Base-by-base conservation (phyloP, 2,113 vertebrate species). In the Pantherophis guttatus region DNA sequence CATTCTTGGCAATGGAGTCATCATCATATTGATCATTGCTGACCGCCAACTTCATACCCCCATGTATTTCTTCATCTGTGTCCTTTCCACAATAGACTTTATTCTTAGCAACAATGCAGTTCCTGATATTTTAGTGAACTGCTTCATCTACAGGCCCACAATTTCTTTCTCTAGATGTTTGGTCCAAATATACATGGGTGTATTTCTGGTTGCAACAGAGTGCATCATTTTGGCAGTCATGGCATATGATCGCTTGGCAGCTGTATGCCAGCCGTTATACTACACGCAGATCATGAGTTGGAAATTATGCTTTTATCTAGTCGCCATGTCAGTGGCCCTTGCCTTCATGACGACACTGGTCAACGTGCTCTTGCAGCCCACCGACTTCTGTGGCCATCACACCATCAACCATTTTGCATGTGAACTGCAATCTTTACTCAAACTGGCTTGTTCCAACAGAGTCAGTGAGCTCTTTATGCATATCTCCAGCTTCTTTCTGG, bases 1-100 rank as follows among this genome's bases (percentile, higher is more conserved):
- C n/a, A n/a, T n/a, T n/a, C n/a, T n/a, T n/a, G n/a, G n/a, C n/a
- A n/a, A n/a, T n/a, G n/a, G n/a, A n/a, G n/a, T n/a, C n/a, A n/a
- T n/a, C n/a, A n/a, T n/a, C n/a, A n/a, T n/a, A n/a, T n/a, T n/a
- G n/a, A n/a, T 95, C 58, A 11, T 3, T 13, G 93, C 90, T 19
- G 91, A 97, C 65, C 11, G 62, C 26, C 93, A 9, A 58, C 95
- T 97, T 62, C 95, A 97, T 88, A 96, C 89, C 1, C 96, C 96
- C 21, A 96, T 97, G 96, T 96, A 96, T 90, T 96, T 96, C 88
- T 95, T 97, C 55, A 95, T 97, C 11, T 93, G 94, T 33, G 62
- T n/a, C n/a, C n/a, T n/a, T n/a, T n/a, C n/a, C n/a, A n/a, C n/a
- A n/a, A n/a, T n/a, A n/a, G n/a, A n/a, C n/a, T n/a, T n/a, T n/a